These are phyloP conservation scores for Doris montereyensis DNA, from an alignment of 2,888 invertebrate genomes.

Conservation along the genomic window DNA sequence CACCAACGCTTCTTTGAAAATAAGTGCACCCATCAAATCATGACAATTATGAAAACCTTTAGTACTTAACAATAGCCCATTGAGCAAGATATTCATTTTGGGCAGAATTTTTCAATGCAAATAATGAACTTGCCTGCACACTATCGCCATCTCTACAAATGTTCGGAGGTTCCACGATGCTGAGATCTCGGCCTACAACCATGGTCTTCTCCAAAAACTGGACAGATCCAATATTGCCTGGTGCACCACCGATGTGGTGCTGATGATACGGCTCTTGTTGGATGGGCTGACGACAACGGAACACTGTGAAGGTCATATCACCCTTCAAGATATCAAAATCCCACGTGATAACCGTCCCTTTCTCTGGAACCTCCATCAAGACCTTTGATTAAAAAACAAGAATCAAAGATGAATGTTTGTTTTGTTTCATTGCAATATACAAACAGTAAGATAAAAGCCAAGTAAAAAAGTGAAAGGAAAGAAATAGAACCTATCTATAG, in stretches of 20 bases:
- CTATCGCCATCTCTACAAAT: constrained; percentile 93
- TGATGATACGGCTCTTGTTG: constrained; percentile 62
- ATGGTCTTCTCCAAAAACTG: constrained; percentile 77
- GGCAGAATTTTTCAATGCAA: too few relatives aligned
- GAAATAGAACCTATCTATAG: too few relatives aligned
- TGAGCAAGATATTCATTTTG: too few relatives aligned
- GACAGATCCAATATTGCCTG: constrained; percentile 65
- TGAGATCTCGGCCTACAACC: constrained; percentile 82
- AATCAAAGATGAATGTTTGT: too few relatives aligned
- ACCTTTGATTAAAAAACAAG: constrained; percentile 71
- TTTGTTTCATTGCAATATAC: too few relatives aligned
- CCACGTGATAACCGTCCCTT: constrained; percentile 94
- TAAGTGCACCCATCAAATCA: too few relatives aligned
- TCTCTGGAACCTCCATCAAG: constrained; percentile 84
- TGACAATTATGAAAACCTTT: too few relatives aligned
- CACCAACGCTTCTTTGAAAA: too few relatives aligned
- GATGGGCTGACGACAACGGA: constrained; percentile 70
- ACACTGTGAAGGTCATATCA: constrained; percentile 88
- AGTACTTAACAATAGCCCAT: too few relatives aligned
- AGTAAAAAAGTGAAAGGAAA: too few relatives aligned
- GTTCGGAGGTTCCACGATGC: constrained; percentile 85
- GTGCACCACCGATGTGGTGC: constrained; percentile 68
- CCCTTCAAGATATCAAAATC: constrained; percentile 95
- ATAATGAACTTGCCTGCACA: constrained; percentile 90
- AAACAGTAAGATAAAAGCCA: too few relatives aligned